Evolutionary conservation across 1,140 invertebrate genomes (phyloP).

Genomic region (Mesaphorura yosii): DNA sequence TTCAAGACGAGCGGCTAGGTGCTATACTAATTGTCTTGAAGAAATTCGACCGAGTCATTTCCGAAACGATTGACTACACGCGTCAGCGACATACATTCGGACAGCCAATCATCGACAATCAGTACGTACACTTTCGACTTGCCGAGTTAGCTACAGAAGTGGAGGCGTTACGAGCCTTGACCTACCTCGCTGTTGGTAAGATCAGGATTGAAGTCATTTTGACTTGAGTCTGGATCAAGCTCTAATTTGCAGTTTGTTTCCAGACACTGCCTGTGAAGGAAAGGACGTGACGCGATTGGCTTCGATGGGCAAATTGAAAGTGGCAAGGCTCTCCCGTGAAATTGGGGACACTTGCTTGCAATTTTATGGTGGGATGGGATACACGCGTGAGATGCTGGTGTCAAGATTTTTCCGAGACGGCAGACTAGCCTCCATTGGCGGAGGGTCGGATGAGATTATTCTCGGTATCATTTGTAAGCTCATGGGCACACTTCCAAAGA

Average conservation of each 20-base stretch:
- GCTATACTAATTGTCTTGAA: constrained; percentile 36
- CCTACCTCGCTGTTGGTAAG: constrained; percentile 39
- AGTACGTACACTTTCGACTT: constrained; percentile 43
- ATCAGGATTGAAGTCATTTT: background rate
- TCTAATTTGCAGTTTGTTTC: constrained; percentile 12
- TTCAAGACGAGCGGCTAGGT: constrained; percentile 46
- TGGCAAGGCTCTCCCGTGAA: constrained; percentile 41
- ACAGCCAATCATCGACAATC: constrained; percentile 42
- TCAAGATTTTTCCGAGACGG: constrained; percentile 43
- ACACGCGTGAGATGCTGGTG: constrained; percentile 42
- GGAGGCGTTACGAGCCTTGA: constrained; percentile 41
- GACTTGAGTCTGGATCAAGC: background rate
- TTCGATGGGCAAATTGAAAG: constrained; percentile 47
- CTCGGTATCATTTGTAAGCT: constrained; percentile 47
- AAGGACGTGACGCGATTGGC: constrained; percentile 47
- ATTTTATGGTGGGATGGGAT: constrained; percentile 54
- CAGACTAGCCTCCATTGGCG: constrained; percentile 46
- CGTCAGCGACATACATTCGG: constrained; percentile 42
- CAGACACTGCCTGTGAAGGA: constrained; percentile 39
- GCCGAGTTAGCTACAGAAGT: constrained; percentile 47
- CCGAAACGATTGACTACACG: constrained; percentile 43
- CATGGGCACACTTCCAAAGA: constrained; percentile 38
- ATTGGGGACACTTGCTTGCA: constrained; percentile 48
- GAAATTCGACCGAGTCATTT: constrained; percentile 39
- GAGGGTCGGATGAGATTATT: constrained; percentile 53